A percentile compares a stretch with the other conserved stretches of the same genome.
Conservation (phyloP, 2,113 vertebrate species). For the Sprattus sprattus region DNA sequence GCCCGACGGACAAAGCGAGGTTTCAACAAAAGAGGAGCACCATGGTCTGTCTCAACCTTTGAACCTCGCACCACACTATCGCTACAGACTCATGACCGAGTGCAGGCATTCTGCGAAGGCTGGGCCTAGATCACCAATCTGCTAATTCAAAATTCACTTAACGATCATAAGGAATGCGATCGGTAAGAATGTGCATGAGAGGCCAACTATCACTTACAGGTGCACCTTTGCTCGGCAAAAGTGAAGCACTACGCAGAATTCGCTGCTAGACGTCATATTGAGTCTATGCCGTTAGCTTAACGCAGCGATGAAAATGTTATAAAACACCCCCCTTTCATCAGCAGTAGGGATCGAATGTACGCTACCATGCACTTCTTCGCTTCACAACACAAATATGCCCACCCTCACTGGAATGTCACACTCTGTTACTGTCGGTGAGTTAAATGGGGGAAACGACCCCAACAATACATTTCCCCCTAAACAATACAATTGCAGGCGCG, state of each 20-base stretch:
- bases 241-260: background rate
- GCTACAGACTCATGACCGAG: background rate
- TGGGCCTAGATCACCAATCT: background rate
- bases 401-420: background rate
- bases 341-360: background rate
- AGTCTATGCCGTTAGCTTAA: background rate
- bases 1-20: background rate
- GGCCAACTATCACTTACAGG: background rate
- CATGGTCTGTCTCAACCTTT: background rate
- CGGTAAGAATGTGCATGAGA: background rate
- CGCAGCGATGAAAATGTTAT: background rate
- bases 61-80: background rate
- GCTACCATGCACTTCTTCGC: slow-evolving; percentile 4
- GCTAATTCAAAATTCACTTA: background rate
- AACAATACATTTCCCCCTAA: background rate
- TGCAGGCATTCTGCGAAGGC: background rate
- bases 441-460: background rate
- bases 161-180: background rate
- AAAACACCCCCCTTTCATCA: slow-evolving; percentile 1
- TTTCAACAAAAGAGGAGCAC: background rate
- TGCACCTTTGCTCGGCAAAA: background rate
- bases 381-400: background rate
- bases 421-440: background rate
- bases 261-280: background rate
- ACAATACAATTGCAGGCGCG: background rate